These are phyloP conservation scores for Popillia japonica DNA, from an alignment of 1,140 invertebrate genomes.

Conservation along the genomic window DNA sequence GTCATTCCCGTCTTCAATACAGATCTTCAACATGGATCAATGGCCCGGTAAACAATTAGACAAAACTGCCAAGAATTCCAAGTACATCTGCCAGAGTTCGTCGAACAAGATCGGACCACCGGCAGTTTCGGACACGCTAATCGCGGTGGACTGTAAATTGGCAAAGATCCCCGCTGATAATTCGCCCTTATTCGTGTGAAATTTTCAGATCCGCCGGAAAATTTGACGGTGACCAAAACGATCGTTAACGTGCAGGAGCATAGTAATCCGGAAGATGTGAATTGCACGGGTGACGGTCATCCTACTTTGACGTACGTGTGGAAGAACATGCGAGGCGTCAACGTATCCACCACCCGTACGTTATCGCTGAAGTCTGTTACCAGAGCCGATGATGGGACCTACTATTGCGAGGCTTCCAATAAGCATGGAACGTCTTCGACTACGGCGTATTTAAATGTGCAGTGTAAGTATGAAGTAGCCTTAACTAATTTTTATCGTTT, in stretches of 20 bases:
- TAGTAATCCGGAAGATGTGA: slow-evolving; percentile 76
- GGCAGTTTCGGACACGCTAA: slow-evolving; percentile 81
- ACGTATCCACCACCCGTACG: slow-evolving; percentile 64
- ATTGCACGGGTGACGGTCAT: slow-evolving; percentile 78
- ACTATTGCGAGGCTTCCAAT: slow-evolving; percentile 80
- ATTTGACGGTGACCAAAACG: slow-evolving; percentile 77
- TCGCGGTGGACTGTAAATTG: slow-evolving; percentile 88
- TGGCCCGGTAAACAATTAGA: slow-evolving; percentile 83
- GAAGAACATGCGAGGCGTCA: slow-evolving; percentile 65
- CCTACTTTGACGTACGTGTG: slow-evolving; percentile 76
- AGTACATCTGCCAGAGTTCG: slow-evolving; percentile 87
- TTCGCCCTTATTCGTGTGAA: background rate
- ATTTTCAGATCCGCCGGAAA: slow-evolving; percentile 83
- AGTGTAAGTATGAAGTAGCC: slow-evolving; percentile 87
- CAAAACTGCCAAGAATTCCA: slow-evolving; percentile 77
- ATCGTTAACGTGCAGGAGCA: slow-evolving; percentile 80
- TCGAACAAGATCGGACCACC: slow-evolving; percentile 73
- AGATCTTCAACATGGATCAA: slow-evolving; percentile 79
- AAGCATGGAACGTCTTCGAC: slow-evolving; percentile 74
- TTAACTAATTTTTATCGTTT: background rate
- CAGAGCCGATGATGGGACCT: slow-evolving; percentile 73
- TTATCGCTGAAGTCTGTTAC: slow-evolving; percentile 67
- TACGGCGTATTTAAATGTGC: slow-evolving; percentile 76
- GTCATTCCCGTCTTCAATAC: slow-evolving; percentile 40
- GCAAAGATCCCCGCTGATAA: background rate